Conservation (phyloP, 1,140 invertebrate species). For the Trichoplusia ni region DNA sequence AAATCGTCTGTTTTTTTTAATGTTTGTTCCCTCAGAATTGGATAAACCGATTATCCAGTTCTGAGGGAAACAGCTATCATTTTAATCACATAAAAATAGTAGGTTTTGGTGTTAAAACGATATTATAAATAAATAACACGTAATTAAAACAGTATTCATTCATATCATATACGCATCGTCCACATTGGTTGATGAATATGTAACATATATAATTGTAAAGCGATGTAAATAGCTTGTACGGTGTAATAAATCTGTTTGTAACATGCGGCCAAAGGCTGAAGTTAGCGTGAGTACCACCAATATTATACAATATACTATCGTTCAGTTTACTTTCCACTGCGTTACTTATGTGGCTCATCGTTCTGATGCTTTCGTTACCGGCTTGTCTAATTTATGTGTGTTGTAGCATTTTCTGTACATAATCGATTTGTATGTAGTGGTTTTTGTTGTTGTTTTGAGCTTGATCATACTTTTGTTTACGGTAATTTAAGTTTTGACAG, state of each 20-base stretch:
- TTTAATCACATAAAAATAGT: too few species aligned
- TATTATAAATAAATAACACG: too few species aligned
- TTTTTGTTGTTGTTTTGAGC: not conserved
- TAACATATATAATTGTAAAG: conserved; percentile 16
- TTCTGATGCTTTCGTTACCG: conserved; percentile 12
- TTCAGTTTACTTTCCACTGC: conserved; percentile 7
- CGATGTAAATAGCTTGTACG: conserved; percentile 71
- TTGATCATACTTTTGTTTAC: too few species aligned
- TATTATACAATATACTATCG: conserved; percentile 35
- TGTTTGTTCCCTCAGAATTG: too few species aligned
- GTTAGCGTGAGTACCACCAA: conserved; percentile 73
- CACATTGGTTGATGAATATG: conserved; percentile 1
- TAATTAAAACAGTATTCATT: too few species aligned
- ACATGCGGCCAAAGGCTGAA: conserved; percentile 76
- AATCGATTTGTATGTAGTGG: not conserved
- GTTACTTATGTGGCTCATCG: conserved; percentile 5
- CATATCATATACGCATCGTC: not conserved
- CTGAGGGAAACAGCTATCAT: too few species aligned
- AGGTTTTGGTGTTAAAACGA: too few species aligned
- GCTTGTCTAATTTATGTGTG: not conserved
- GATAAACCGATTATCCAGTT: too few species aligned
- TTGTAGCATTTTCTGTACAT: conserved; percentile 5
- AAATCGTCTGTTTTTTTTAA: too few species aligned
- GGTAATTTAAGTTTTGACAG: too few species aligned
- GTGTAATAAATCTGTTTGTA: conserved; percentile 63